Evolutionary conservation across 2,888 invertebrate species (phyloP).

Genomic region (Apamea sordens): DNA sequence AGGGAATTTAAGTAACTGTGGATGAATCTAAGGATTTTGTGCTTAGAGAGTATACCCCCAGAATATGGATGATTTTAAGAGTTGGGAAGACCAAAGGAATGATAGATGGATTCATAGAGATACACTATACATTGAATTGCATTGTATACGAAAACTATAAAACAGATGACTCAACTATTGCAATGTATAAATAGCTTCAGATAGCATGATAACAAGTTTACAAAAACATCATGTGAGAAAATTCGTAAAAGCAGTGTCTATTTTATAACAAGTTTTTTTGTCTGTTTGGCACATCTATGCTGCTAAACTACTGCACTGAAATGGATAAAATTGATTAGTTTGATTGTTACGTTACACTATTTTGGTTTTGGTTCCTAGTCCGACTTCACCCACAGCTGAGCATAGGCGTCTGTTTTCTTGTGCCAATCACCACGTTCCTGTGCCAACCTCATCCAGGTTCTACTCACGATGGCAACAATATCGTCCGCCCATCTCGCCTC

Average conservation of each 20-base stretch:
- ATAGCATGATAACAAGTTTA: slow-evolving; percentile 1
- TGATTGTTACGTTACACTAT: neutral
- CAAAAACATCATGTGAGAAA: neutral
- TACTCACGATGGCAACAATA: too few relatives aligned
- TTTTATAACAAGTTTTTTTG: neutral
- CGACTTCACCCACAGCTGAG: too few relatives aligned
- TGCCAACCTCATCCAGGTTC: too few relatives aligned
- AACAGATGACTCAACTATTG: neutral
- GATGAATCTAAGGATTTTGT: too few relatives aligned
- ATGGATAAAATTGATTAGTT: neutral
- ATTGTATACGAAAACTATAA: neutral
- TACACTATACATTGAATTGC: neutral
- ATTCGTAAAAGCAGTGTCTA: neutral
- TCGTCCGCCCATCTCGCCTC: neutral
- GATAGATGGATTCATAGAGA: neutral
- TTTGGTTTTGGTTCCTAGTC: neutral
- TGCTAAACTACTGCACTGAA: neutral
- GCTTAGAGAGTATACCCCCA: too few relatives aligned
- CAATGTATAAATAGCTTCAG: neutral
- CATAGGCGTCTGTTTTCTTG: too few relatives aligned
- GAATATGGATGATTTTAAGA: neutral
- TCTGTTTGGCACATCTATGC: neutral
- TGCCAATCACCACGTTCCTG: too few relatives aligned
- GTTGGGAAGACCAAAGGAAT: neutral
- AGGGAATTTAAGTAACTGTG: too few relatives aligned